These are phyloP conservation scores for Cyaniris semiargus DNA, from an alignment of 2,888 invertebrate genomes.

Conservation along the genomic window DNA sequence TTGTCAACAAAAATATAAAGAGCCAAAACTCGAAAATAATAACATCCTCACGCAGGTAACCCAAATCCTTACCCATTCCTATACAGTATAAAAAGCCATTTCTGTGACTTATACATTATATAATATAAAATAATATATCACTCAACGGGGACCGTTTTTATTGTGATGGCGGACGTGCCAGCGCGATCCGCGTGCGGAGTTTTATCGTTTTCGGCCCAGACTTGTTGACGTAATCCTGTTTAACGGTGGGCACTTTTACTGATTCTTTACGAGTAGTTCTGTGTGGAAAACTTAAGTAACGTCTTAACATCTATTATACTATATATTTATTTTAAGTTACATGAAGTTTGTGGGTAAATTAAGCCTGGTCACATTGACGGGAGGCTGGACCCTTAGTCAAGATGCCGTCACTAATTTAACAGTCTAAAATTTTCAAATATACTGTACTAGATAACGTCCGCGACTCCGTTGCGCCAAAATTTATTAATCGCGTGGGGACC, in stretches of 20 bases:
- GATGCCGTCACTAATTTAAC: too few relatives aligned
- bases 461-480: too few relatives aligned
- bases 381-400: too few relatives aligned
- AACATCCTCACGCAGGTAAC: too few relatives aligned
- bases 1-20: too few relatives aligned
- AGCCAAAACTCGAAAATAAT: too few relatives aligned
- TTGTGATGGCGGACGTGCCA: neutral
- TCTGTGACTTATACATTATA: neutral
- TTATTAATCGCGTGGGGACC: too few relatives aligned
- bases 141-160: neutral
- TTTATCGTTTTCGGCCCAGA: constrained; percentile 5
- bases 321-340: too few relatives aligned
- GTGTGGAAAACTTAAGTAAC: neutral
- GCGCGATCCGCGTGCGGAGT: neutral
- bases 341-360: neutral
- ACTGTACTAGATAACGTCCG: too few relatives aligned
- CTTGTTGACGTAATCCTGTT: constrained; percentile 1
- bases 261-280: neutral
- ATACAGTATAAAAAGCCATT: neutral
- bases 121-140: neutral
- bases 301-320: neutral
- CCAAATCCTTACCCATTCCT: neutral
- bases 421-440: too few relatives aligned
- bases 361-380: too few relatives aligned
- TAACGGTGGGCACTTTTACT: neutral